Percentiles rank a stretch among this genome's conserved stretches.
These are phyloP conservation scores for Aphrophora alni DNA, from an alignment of 2,888 invertebrate genomes.

Conservation along the genomic window DNA sequence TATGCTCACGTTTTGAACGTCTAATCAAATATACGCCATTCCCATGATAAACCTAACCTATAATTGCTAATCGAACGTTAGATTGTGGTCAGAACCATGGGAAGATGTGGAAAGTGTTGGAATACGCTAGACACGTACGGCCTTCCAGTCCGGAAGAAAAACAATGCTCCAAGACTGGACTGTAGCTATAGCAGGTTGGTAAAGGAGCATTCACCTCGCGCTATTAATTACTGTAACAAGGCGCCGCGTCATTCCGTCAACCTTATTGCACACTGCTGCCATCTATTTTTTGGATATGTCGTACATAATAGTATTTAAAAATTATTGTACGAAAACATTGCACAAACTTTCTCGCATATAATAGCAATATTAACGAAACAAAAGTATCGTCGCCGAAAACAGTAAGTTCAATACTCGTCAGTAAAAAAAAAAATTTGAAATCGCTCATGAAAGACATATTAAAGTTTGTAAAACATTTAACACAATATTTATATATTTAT, in stretches of 20 bases:
- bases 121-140: not conserved
- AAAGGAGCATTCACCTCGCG: not conserved
- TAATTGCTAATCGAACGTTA: conserved; percentile 9
- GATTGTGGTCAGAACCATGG: not conserved
- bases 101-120: not conserved
- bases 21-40: not conserved
- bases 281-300: conserved; percentile 1
- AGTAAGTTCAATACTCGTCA: too few relatives aligned
- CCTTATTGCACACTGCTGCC: not conserved
- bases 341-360: too few relatives aligned
- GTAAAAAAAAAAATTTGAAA: too few relatives aligned
- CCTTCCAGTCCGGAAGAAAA: conserved; percentile 2
- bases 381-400: too few relatives aligned
- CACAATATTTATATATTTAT: too few relatives aligned
- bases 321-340: too few relatives aligned
- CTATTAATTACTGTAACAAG: not conserved
- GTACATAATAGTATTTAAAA: too few relatives aligned
- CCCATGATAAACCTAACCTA: not conserved
- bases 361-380: too few relatives aligned
- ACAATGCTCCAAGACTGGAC: not conserved
- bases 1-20: not conserved
- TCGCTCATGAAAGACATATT: too few relatives aligned
- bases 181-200: not conserved
- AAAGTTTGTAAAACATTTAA: too few relatives aligned
- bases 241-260: not conserved